A percentile compares a stretch with the other conserved stretches of the same genome.
Conservation (phyloP, 2,113 vertebrate species). For the Eira barbara region DNA sequence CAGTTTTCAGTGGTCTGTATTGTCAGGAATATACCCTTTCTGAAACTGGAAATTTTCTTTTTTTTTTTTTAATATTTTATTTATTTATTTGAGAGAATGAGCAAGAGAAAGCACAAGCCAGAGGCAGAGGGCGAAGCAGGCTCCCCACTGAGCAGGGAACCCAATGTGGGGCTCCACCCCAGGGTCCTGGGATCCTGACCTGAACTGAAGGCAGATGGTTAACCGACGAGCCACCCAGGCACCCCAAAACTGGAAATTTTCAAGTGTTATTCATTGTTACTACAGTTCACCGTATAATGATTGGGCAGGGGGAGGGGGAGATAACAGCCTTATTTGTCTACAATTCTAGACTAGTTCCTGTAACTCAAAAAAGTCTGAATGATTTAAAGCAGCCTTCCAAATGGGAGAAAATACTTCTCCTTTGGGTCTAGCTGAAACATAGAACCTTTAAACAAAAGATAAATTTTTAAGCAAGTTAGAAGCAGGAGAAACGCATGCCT, state of each 20-base stretch:
- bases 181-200: too few species aligned
- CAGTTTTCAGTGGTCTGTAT: background rate
- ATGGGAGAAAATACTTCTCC: constrained; percentile 2
- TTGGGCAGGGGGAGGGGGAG: background rate
- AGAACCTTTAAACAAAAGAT: constrained; percentile 39
- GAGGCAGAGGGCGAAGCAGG: too few species aligned
- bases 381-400: constrained; percentile 56
- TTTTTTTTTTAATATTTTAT: too few species aligned
- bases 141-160: too few species aligned
- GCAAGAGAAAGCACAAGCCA: background rate
- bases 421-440: constrained; percentile 25
- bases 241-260: constrained; percentile 21
- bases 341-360: background rate
- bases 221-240: too few species aligned
- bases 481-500: background rate
- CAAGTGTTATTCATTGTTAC: constrained; percentile 29
- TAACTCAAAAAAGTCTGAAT: constrained; percentile 17
- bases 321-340: background rate
- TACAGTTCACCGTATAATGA: background rate
- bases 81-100: too few species aligned
- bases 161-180: too few species aligned
- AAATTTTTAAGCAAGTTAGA: constrained; percentile 52
- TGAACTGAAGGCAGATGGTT: too few species aligned
- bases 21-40: background rate
- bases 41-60: constrained; percentile 15